Evolutionary conservation across 2,888 invertebrate species (phyloP).

Genomic region (Lepidonotus clava): DNA sequence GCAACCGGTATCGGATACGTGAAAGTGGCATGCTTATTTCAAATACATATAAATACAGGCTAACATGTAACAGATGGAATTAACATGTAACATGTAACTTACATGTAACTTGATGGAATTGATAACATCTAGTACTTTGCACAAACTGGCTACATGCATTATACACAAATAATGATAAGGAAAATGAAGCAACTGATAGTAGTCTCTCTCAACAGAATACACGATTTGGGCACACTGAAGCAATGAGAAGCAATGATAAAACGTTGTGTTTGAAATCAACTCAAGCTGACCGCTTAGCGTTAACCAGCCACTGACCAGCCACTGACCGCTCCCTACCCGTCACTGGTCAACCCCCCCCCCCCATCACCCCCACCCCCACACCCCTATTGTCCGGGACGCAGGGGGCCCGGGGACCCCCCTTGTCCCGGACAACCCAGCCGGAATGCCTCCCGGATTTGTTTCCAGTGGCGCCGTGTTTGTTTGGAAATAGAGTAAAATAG

Average conservation of each 20-base stretch:
- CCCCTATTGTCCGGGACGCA: not conserved
- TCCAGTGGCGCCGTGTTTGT: conserved; percentile 21
- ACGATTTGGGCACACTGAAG: not conserved
- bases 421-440: not conserved
- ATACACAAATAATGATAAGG: not conserved
- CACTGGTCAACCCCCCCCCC: not conserved
- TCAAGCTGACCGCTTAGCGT: not conserved
- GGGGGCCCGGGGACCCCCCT: not conserved
- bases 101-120: too few species aligned
- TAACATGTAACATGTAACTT: too few species aligned
- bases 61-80: too few species aligned
- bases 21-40: too few species aligned
- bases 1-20: too few species aligned
- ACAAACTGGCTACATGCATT: not conserved
- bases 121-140: too few species aligned
- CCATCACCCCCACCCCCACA: not conserved
- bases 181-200: not conserved
- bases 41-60: too few species aligned
- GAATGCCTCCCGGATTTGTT: conserved; percentile 35
- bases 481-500: conserved; percentile 45
- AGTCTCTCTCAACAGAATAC: not conserved
- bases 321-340: not conserved
- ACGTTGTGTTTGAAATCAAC: not conserved
- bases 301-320: not conserved
- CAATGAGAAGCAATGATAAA: not conserved